Conservation (phyloP, 2,888 invertebrate species). For the Drosophila rellima region DNA sequence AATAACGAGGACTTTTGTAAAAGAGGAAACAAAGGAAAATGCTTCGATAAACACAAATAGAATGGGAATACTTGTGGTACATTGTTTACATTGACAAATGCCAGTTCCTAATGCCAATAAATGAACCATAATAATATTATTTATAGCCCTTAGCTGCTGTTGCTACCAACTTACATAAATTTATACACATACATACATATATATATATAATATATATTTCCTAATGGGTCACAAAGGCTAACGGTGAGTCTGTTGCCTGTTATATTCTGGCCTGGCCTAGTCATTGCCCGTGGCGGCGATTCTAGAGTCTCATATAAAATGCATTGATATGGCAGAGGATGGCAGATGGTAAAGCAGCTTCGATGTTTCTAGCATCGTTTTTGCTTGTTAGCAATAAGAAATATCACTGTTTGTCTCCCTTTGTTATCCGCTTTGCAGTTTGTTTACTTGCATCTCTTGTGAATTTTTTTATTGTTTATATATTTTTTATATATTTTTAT, state of each 20-base stretch:
- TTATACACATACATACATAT: constrained; percentile 37
- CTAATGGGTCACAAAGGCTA: constrained; percentile 38
- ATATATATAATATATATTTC: constrained; percentile 18
- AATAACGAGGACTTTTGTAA: constrained; percentile 52
- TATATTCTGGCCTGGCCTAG: background rate
- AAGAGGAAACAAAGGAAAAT: constrained; percentile 20
- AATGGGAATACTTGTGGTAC: constrained; percentile 25
- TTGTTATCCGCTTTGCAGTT: constrained; percentile 54
- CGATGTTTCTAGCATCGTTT: constrained; percentile 21
- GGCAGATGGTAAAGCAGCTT: constrained; percentile 30
- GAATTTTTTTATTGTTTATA: constrained; percentile 64
- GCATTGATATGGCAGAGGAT: constrained; percentile 40
- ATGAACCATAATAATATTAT: constrained; percentile 75
- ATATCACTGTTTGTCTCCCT: constrained; percentile 19
- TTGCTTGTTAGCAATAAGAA: constrained; percentile 61
- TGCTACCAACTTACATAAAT: constrained; percentile 45
- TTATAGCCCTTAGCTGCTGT: constrained; percentile 55
- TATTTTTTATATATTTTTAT: constrained; percentile 43
- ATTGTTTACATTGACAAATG: constrained; percentile 73
- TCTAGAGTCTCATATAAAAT: constrained; percentile 51
- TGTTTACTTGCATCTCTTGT: constrained; percentile 53
- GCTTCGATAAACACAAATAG: constrained; percentile 31
- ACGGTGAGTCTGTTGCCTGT: constrained; percentile 18
- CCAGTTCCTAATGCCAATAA: constrained; percentile 64
- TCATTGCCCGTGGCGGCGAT: constrained; percentile 38